phyloP scores from a whole-genome alignment of 2,113 vertebrate species.

The Platycercus adscitus region DNA sequence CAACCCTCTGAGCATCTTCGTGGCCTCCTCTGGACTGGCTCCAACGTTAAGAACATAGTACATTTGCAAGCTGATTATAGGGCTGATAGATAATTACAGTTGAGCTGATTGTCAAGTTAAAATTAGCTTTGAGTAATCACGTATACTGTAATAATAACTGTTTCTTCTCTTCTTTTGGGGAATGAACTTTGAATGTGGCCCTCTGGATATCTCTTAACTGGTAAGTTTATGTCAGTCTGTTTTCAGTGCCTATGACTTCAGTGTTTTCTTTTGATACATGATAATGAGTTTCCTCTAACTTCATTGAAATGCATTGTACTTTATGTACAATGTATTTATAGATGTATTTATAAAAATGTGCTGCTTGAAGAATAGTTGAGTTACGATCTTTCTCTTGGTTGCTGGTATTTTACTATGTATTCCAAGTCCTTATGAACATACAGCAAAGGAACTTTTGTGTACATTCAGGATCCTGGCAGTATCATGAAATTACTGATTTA shows the following conservation, averaged over 20 bases:
- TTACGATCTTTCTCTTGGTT: not conserved
- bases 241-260: not conserved
- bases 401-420: not conserved
- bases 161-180: conserved; percentile 30
- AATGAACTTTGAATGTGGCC: not conserved
- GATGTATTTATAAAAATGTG: not conserved
- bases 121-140: not conserved
- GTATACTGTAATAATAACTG: not conserved
- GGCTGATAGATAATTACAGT: not conserved
- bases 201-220: not conserved
- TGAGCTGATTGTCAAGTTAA: not conserved
- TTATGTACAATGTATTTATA: not conserved
- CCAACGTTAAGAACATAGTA: not conserved
- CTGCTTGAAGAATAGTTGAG: not conserved
- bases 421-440: not conserved
- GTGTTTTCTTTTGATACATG: not conserved
- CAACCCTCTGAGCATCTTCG: not conserved
- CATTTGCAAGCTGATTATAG: not conserved
- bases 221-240: not conserved
- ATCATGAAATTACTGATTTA: not conserved
- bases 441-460: not conserved
- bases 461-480: not conserved
- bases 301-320: not conserved
- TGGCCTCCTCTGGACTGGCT: not conserved
- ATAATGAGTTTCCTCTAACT: not conserved